Percentiles rank a stretch among this genome's conserved stretches.
Evolutionary conservation across 2,113 vertebrate species (phyloP).

Genomic region (Sinocyclocheilus anshuiensis): DNA sequence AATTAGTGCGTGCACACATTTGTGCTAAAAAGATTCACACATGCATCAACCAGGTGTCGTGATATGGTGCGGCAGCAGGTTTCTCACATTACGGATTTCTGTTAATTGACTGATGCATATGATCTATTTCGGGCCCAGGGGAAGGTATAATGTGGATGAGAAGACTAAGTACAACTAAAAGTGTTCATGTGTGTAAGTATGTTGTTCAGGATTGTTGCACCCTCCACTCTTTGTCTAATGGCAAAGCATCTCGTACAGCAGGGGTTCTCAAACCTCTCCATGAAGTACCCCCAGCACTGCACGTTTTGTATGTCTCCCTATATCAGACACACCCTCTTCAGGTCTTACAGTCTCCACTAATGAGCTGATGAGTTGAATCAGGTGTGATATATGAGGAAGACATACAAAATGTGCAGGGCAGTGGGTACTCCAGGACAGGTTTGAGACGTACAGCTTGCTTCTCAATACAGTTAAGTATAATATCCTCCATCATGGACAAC

Average conservation of each 20-base stretch:
- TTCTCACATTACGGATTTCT: neutral
- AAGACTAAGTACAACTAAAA: neutral
- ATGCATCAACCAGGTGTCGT: neutral
- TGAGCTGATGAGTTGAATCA: no score
- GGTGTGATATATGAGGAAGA: no score
- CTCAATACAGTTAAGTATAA: neutral
- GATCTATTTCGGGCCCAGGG: neutral
- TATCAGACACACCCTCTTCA: no score
- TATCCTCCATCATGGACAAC: neutral
- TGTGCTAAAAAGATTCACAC: neutral
- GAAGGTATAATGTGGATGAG: neutral
- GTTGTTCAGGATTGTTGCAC: neutral
- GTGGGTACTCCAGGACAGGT: no score
- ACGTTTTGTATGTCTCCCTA: no score
- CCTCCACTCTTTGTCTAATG: slow-evolving; percentile 3
- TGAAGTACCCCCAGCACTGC: no score
- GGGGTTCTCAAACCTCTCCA: no score
- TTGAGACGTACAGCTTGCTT: neutral
- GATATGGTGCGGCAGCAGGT: neutral
- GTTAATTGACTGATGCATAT: neutral
- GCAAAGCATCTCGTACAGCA: neutral
- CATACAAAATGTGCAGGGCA: no score
- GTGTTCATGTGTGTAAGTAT: slow-evolving; percentile 8
- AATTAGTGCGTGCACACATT: neutral
- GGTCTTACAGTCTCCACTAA: no score